Evolutionary conservation across 53 echinoderm and acorn worm genomes (phyloP).

Genomic region (Apostichopus leukothele): DNA sequence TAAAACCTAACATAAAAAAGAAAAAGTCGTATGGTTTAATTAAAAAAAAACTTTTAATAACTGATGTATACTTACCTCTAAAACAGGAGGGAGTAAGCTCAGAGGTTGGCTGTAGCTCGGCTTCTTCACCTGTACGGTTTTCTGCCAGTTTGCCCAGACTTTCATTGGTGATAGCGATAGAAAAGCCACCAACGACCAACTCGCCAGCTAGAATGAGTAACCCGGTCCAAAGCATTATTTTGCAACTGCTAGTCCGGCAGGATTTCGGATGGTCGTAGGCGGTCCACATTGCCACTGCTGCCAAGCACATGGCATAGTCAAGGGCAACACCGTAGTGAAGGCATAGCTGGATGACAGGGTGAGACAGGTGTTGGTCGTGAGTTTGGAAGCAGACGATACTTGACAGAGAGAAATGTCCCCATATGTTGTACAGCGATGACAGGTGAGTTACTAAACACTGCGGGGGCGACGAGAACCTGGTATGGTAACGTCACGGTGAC

Average conservation of each 20-base stretch:
- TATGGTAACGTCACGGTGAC: not conserved
- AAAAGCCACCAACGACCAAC: not conserved
- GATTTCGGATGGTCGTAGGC: not conserved
- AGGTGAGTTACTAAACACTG: not conserved
- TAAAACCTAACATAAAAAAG: no score
- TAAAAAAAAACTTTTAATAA: no score
- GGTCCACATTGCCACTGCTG: not conserved
- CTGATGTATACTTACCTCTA: no score
- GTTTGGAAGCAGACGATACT: not conserved
- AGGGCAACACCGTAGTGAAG: no score
- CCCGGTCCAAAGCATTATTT: not conserved
- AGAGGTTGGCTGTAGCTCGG: no score
- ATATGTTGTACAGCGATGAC: not conserved
- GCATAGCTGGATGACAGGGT: not conserved
- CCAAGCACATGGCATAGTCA: not conserved
- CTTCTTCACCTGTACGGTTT: not conserved
- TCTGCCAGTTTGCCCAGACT: no score
- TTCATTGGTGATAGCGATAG: no score
- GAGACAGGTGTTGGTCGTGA: not conserved
- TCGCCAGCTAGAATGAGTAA: not conserved
- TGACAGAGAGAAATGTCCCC: not conserved
- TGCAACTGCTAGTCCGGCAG: not conserved
- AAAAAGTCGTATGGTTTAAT: no score
- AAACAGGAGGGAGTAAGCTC: no score
- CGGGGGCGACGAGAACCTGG: not conserved